Base-by-base conservation (phyloP, 2,797 vertebrate genomes). In the Gambusia yucatana region DNA sequence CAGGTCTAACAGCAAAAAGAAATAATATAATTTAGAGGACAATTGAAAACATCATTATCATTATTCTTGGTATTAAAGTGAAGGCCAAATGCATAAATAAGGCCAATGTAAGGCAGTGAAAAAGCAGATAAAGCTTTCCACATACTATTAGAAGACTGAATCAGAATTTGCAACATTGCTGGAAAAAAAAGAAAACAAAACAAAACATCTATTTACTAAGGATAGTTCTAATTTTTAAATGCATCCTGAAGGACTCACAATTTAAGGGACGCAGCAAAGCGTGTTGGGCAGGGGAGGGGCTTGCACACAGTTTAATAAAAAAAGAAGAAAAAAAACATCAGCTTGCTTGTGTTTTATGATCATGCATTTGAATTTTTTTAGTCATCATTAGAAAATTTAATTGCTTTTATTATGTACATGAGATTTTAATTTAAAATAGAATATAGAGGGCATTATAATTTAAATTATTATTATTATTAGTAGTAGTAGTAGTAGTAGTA, bases 61-160 rank as follows among this genome's bases (percentile, higher is more conserved):
- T 71, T 76, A n/a, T 25, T 82, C 76, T 88, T 75, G 89, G 89
- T 90, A 89, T 88, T 84, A 72, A 85, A 47, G 48, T 57, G 46
- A 87, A 82, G 75, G 69, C 89, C 73, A 90, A 87, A 92, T 77
- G 47, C 69, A 88, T 79, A 73, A 77, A 78, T 80, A 75, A 86
- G 82, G 70, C 55, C 16, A 76, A 81, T 72, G 87, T 73, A 59
- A 78, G 67, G 61, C 86, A 92, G 93, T 89, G 83, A 91, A 93
- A 91, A 79, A 43, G 36, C 82, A 77, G 86, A 93, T 94, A 93
- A 85, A 77, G 82, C 76, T 87, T 87, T 72, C 90, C 87, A 83
- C 80, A 84, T 80, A 81, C 77, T 84, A 77, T 82, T 82, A 86
- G 81, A 91, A 91, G 94, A 90, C 87, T 87, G 76, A 74, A 84